phyloP scores from a whole-genome alignment of 2,113 vertebrate genomes.

The Thalassarche chlororhynchos region DNA sequence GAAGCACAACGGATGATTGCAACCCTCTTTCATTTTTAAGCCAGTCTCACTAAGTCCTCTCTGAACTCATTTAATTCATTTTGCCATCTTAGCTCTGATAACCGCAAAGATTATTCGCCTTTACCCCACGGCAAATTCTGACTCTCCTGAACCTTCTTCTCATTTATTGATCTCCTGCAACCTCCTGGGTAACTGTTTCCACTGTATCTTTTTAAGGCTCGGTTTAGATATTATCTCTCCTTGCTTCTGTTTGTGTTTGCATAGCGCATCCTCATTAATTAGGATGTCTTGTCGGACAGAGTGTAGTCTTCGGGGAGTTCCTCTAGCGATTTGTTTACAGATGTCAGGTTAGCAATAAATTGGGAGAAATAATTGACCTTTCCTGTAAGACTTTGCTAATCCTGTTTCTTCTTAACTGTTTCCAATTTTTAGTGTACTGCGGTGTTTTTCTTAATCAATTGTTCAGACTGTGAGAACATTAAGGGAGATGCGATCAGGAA shows the following conservation, averaged over 20 bases:
- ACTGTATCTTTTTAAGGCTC: not conserved
- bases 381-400: slow-evolving; percentile 53
- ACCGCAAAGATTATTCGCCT: not conserved
- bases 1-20: accelerated
- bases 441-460: slow-evolving; percentile 47
- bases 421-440: slow-evolving; percentile 13
- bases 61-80: not conserved
- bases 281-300: slow-evolving; percentile 38
- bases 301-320: not conserved
- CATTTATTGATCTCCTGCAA: not conserved
- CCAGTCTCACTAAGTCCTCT: not conserved
- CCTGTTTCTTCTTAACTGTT: slow-evolving; percentile 37
- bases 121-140: not conserved
- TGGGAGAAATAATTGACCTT: slow-evolving; percentile 63
- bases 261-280: slow-evolving; percentile 20
- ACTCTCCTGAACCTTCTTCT: not conserved
- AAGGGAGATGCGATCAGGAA: not conserved
- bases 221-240: not conserved
- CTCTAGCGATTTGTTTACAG: slow-evolving; percentile 63
- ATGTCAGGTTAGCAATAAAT: slow-evolving; percentile 60
- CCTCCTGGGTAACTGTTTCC: not conserved
- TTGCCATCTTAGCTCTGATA: not conserved
- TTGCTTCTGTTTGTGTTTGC: not conserved
- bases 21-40: not conserved
- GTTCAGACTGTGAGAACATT: slow-evolving; percentile 42